A percentile compares a stretch with the other conserved stretches of the same genome.
These are phyloP conservation scores for Eumerus sabulonum DNA, from an alignment of 2,888 invertebrate species.

Conservation along the genomic window DNA sequence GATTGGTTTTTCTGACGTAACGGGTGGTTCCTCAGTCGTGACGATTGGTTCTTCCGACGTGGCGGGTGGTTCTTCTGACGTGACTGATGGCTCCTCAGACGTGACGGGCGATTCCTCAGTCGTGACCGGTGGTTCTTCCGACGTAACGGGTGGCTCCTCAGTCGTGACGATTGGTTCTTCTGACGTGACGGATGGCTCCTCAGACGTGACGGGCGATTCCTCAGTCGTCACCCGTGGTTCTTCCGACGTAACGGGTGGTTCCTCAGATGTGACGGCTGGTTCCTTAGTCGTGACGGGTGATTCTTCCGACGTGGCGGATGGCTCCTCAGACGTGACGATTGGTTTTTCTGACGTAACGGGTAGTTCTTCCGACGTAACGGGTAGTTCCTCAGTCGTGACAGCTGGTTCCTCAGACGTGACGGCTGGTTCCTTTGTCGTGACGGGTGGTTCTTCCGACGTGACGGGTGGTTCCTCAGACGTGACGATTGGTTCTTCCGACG, in stretches of 20 bases:
- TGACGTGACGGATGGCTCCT: neutral
- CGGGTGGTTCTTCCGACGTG: too few species aligned
- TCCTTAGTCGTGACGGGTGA: neutral
- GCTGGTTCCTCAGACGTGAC: too few species aligned
- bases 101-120: slow-evolving; percentile 14
- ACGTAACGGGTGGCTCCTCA: neutral
- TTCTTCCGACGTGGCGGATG: neutral
- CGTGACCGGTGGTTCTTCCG: neutral
- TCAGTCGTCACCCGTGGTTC: neutral
- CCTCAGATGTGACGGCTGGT: neutral
- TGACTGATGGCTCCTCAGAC: neutral
- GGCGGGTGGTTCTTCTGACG: slow-evolving; percentile 36
- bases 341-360: too few species aligned
- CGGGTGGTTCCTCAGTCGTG: neutral
- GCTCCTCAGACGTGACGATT: too few species aligned
- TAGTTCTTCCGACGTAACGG: too few species aligned
- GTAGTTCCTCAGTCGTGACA: too few species aligned
- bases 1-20: neutral
- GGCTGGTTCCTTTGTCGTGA: too few species aligned
- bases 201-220: slow-evolving; percentile 8
- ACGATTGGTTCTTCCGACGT: neutral
- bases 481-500: too few species aligned
- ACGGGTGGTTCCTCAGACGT: too few species aligned
- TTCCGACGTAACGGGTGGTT: neutral
- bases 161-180: slow-evolving; percentile 31